Base-by-base conservation (phyloP, 92 coral and sea anemone genomes). In the Isaurus tuberculatus region DNA sequence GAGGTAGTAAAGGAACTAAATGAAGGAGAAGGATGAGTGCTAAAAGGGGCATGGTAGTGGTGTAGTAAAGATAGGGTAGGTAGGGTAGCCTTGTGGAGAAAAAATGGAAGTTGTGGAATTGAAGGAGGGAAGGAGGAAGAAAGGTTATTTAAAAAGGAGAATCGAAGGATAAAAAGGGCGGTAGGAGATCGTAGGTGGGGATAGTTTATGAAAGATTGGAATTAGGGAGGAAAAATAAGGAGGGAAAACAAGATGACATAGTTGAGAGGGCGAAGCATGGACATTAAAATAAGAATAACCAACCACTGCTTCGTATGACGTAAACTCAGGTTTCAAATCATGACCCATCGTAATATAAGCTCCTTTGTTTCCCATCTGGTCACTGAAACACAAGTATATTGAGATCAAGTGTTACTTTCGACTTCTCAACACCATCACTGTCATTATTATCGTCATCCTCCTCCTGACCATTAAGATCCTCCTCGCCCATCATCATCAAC, bases 291-390 rank as follows among this genome's bases (percentile, higher is more conserved):
- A 15, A 8, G 17, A 11, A 36, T 28, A 30, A 88, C 98, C 94
- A 28, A 96, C 99, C 95, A 92, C 99, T 2, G 98, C 99, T 16
- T 94, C 99, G 65, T 96, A 96, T 23, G 96, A 86, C 36, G 98
- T 96, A 82, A 92, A 97, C 78, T 84, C 88, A 23, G 98, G 98
- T 84, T 94, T 87, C 64, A 92, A 60, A 77, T 97, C 99, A 13
- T 86, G 51, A 25, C 86, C 90, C 99, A 97, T 94, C 13, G 97
- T 97, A 73, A 97, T 90, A 43, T 90, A 97, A 0, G 99, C 99
- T 44, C 98, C 99, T 86, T 97, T 94, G 77, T 97, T 97, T 15
- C 95, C 98, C 95, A 94, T 94, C 60, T 97, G 97, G 88, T 97
- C 99, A 74, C 99, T 97, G 66, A 44, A 87, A 51, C 29, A 61